Conservation (phyloP, 1,140 invertebrate genomes). For the Theocolax elegans region DNA sequence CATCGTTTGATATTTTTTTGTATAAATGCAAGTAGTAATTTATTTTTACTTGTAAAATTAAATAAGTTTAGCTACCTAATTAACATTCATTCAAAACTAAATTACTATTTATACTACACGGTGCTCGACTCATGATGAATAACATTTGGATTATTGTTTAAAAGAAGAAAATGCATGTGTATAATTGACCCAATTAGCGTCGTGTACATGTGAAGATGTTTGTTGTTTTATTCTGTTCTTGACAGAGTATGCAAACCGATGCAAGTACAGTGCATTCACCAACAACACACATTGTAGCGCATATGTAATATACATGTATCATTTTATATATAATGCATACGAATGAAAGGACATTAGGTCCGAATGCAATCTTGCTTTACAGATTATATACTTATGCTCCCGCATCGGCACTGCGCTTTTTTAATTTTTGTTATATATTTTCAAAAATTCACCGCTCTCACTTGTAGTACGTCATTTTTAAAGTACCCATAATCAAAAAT, state of each 20-base stretch:
- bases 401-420: constrained; percentile 16
- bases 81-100: constrained; percentile 6
- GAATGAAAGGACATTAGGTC: constrained; percentile 40
- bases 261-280: constrained; percentile 37
- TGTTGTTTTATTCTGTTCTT: constrained; percentile 6
- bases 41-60: constrained; percentile 11
- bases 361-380: constrained; percentile 45
- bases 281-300: constrained; percentile 38
- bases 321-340: constrained; percentile 42
- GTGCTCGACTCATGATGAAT: not conserved
- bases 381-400: constrained; percentile 30
- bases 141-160: constrained; percentile 8
- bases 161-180: constrained; percentile 40
- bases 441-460: constrained; percentile 1
- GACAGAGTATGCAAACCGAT: constrained; percentile 38
- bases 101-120: constrained; percentile 23
- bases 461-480: constrained; percentile 1
- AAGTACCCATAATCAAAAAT: constrained; percentile 17
- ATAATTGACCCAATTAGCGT: constrained; percentile 31
- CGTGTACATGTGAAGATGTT: constrained; percentile 26
- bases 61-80: constrained; percentile 11
- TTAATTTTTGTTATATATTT: constrained; percentile 6
- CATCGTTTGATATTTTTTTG: not conserved
- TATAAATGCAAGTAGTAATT: constrained; percentile 26
- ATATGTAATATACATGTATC: constrained; percentile 43